A percentile compares a stretch with the other conserved stretches of the same genome.
These are phyloP conservation scores for Drosophila setifemur DNA, from an alignment of 1,140 invertebrate genomes.

Conservation along the genomic window DNA sequence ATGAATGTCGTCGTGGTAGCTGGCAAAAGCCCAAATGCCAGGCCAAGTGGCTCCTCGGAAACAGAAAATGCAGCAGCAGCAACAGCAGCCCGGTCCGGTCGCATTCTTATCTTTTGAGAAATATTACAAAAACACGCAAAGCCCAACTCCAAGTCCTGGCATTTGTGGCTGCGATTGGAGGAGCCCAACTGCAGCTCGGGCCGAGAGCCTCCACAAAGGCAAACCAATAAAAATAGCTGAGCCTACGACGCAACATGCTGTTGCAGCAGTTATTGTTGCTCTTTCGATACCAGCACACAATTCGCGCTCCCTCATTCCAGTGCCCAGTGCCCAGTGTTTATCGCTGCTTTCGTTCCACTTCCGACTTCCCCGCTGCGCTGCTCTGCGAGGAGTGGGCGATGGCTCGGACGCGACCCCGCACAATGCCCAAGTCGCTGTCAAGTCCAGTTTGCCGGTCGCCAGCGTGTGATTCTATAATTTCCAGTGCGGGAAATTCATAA, in stretches of 20 bases:
- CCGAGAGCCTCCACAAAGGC: slow-evolving; percentile 24
- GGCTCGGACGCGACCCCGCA: background rate
- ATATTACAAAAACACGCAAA: slow-evolving; percentile 82
- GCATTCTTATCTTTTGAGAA: slow-evolving; percentile 82
- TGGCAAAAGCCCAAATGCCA: slow-evolving; percentile 43
- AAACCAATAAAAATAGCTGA: slow-evolving; percentile 38
- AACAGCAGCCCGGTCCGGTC: slow-evolving; percentile 59
- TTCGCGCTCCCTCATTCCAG: background rate
- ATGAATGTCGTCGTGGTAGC: slow-evolving; percentile 44
- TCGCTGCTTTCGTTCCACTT: slow-evolving; percentile 17
- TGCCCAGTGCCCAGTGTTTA: background rate
- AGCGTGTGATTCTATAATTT: slow-evolving; percentile 15
- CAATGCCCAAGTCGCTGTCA: background rate
- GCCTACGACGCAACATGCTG: slow-evolving; percentile 6
- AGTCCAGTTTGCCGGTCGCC: slow-evolving; percentile 3
- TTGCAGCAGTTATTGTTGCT: slow-evolving; percentile 1
- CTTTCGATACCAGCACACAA: background rate
- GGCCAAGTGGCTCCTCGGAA: slow-evolving; percentile 7
- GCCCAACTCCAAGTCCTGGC: slow-evolving; percentile 40
- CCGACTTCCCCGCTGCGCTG: slow-evolving; percentile 3
- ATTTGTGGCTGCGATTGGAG: slow-evolving; percentile 10
- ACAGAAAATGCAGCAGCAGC: slow-evolving; percentile 15
- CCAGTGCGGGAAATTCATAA: background rate
- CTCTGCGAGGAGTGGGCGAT: slow-evolving; percentile 14
- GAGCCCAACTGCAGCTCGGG: slow-evolving; percentile 5